Evolutionary conservation across 2,113 vertebrate genomes (phyloP).

Genomic region (Plecotus auritus): DNA sequence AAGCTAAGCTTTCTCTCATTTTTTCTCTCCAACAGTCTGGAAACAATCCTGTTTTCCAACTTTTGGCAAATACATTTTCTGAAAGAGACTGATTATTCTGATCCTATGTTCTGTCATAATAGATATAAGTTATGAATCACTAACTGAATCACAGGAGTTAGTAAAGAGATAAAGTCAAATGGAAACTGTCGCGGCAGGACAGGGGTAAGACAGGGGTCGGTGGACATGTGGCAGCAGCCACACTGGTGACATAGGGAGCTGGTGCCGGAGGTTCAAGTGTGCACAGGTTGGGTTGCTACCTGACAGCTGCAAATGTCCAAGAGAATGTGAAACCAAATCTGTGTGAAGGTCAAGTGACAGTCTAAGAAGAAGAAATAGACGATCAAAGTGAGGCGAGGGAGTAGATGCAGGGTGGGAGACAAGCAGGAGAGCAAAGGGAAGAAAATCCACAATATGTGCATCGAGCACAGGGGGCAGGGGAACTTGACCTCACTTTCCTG

Average conservation of each 20-base stretch:
- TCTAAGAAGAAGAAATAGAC: not conserved
- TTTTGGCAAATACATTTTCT: not conserved
- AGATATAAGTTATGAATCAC: not conserved
- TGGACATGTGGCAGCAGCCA: not conserved
- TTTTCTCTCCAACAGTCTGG: not conserved
- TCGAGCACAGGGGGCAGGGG: not conserved
- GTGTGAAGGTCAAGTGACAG: not conserved
- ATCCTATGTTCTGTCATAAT: not conserved
- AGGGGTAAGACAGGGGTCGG: not conserved
- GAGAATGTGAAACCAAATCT: not conserved
- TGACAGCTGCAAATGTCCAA: not conserved
- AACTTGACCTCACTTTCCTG: not conserved
- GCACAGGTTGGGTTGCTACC: not conserved
- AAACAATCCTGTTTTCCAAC: not conserved
- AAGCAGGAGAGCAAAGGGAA: not conserved
- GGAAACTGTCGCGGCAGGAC: not conserved
- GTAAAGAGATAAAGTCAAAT: not conserved
- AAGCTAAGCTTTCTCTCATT: not conserved
- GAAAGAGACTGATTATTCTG: not conserved
- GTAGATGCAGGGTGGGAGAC: not conserved
- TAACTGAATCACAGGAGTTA: not conserved
- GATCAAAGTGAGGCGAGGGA: not conserved
- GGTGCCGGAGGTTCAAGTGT: not conserved
- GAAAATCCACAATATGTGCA: not conserved
- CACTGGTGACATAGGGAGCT: rapidly evolving